These are phyloP conservation scores for Carlito syrichta DNA, from an alignment of 2,113 vertebrate genomes.

Conservation along the genomic window DNA sequence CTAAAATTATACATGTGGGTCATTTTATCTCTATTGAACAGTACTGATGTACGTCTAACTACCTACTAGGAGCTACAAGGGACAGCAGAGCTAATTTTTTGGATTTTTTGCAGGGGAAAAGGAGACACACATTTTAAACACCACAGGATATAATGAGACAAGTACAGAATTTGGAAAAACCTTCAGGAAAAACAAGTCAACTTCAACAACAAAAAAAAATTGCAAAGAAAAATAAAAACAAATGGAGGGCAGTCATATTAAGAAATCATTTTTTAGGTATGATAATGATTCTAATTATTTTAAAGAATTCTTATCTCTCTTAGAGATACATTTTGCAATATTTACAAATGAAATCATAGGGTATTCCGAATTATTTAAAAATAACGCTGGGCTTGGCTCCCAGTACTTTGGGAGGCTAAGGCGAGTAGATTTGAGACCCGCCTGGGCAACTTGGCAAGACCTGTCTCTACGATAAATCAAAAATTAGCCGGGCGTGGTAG, in stretches of 20 bases:
- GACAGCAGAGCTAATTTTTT: neutral
- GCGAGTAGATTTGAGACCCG: too few species aligned
- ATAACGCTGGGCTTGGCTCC: too few species aligned
- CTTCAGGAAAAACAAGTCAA: neutral
- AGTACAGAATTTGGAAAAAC: neutral
- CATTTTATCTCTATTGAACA: neutral
- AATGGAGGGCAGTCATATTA: neutral
- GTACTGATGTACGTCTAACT: neutral
- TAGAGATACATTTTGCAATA: neutral
- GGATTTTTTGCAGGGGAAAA: neutral
- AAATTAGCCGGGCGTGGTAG: too few species aligned
- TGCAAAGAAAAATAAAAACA: constrained; percentile 27
- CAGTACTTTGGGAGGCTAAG: too few species aligned
- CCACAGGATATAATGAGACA: neutral
- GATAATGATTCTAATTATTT: neutral
- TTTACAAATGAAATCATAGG: neutral
- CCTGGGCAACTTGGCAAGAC: too few species aligned
- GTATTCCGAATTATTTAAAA: neutral
- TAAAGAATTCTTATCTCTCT: neutral
- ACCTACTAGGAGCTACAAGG: neutral
- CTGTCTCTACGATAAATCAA: too few species aligned
- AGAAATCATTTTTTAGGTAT: neutral
- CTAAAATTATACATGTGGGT: neutral
- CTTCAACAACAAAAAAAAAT: neutral
- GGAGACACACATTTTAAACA: neutral